A percentile compares a stretch with the other conserved stretches of the same genome.
These are phyloP conservation scores for Helicoverpa armigera DNA, from an alignment of 1,140 invertebrate genomes.

Conservation along the genomic window DNA sequence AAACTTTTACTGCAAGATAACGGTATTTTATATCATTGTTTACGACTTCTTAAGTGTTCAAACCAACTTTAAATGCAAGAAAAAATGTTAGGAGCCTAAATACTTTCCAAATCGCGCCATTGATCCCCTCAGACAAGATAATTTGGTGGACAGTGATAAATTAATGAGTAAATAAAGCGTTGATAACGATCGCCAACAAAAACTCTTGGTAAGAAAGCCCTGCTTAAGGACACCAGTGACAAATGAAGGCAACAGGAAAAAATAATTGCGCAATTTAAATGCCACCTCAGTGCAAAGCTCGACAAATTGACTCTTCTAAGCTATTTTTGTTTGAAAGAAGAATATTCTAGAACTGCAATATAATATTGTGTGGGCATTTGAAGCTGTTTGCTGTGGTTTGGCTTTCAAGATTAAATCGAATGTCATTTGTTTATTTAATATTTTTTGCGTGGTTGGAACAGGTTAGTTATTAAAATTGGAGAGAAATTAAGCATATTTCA, in stretches of 20 bases:
- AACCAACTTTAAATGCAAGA: not conserved
- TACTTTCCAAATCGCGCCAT: constrained; percentile 54
- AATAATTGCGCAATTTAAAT: constrained; percentile 69
- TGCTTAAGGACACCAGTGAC: constrained; percentile 54
- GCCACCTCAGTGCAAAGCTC: constrained; percentile 57
- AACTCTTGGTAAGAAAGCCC: constrained; percentile 52
- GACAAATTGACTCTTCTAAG: constrained; percentile 53
- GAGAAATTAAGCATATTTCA: too few relatives aligned
- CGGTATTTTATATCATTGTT: not conserved
- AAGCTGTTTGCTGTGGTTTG: not conserved
- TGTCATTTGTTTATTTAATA: not conserved
- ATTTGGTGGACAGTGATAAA: constrained; percentile 79
- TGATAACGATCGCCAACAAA: constrained; percentile 76
- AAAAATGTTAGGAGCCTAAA: not conserved
- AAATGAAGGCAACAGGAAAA: constrained; percentile 66
- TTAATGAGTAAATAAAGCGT: constrained; percentile 78
- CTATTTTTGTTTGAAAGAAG: not conserved
- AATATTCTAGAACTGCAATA: not conserved
- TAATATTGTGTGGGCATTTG: not conserved
- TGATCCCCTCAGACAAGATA: constrained; percentile 66
- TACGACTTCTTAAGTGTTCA: not conserved
- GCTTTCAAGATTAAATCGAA: not conserved
- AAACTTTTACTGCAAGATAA: too few relatives aligned
- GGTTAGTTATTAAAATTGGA: too few relatives aligned
- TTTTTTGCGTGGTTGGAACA: too few relatives aligned